phyloP scores from a whole-genome alignment of 2,797 vertebrate genomes.

The Acridotheres tristis region DNA sequence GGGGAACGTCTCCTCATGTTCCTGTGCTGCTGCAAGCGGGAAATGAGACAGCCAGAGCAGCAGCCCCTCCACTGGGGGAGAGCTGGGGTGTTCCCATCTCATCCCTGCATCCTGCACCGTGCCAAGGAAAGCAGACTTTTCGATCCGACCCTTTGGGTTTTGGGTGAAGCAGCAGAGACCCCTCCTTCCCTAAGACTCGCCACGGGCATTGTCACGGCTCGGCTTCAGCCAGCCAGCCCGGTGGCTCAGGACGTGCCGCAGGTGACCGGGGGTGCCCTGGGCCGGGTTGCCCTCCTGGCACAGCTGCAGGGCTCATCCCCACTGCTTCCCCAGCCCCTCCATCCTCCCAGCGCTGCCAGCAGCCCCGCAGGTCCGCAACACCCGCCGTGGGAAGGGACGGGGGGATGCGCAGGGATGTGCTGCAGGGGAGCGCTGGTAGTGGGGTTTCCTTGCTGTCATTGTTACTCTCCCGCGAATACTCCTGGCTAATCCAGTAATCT shows the following conservation, averaged over 20 bases:
- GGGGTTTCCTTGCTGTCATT: neutral
- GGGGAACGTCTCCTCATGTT: slow-evolving; percentile 22
- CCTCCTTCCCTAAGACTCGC: accelerated
- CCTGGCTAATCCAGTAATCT: slow-evolving; percentile 66
- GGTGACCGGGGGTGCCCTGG: no score
- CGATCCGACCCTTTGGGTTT: accelerated
- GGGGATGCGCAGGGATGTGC: accelerated
- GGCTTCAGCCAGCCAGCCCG: accelerated
- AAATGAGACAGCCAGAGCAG: neutral
- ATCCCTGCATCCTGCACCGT: accelerated
- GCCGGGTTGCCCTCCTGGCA: no score
- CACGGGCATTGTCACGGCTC: accelerated
- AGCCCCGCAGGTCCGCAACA: accelerated
- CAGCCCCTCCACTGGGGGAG: accelerated
- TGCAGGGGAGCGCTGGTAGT: accelerated
- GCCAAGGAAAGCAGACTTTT: accelerated
- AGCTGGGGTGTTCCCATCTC: neutral
- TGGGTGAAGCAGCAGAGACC: neutral
- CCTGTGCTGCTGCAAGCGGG: accelerated
- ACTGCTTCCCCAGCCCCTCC: neutral
- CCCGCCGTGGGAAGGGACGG: neutral
- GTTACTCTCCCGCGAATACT: slow-evolving; percentile 22
- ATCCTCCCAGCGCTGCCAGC: accelerated
- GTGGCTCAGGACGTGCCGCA: neutral
- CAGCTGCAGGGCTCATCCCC: accelerated